These are phyloP conservation scores for Neodon shergylaensis DNA, from an alignment of 2,113 vertebrate species.

Conservation along the genomic window DNA sequence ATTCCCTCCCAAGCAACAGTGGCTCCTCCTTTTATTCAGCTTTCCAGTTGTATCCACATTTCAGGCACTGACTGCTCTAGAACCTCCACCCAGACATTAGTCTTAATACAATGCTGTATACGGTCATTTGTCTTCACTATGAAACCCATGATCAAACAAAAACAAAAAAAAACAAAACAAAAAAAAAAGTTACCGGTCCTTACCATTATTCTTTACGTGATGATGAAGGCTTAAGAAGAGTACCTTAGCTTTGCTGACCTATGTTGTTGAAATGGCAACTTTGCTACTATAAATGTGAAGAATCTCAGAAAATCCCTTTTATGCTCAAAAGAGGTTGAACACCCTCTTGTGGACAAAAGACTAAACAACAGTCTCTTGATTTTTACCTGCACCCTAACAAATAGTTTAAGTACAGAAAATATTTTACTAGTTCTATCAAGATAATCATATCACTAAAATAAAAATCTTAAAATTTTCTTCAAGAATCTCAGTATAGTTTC, in stretches of 20 bases:
- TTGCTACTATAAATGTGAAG: not conserved
- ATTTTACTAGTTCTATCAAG: slow-evolving; percentile 47
- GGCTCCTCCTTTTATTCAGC: slow-evolving; percentile 12
- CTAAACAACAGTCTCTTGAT: slow-evolving; percentile 49
- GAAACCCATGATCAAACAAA: not conserved
- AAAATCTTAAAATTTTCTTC: slow-evolving; percentile 58
- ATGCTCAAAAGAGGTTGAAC: not conserved
- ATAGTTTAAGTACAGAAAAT: slow-evolving; percentile 38
- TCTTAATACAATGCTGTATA: slow-evolving; percentile 13
- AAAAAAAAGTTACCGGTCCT: not conserved
- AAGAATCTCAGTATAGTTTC: slow-evolving; percentile 52
- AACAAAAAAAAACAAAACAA: too few relatives aligned
- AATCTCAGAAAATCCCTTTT: slow-evolving; percentile 33
- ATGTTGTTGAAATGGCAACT: not conserved
- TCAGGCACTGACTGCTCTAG: slow-evolving; percentile 14
- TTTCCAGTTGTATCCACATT: slow-evolving; percentile 12
- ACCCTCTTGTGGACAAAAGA: slow-evolving; percentile 51
- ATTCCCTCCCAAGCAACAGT: not conserved
- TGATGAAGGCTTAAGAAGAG: slow-evolving; percentile 32
- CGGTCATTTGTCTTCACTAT: not conserved
- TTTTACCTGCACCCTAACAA: slow-evolving; percentile 29
- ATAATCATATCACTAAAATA: slow-evolving; percentile 37
- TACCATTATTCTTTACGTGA: slow-evolving; percentile 24
- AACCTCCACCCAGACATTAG: slow-evolving; percentile 20
- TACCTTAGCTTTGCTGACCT: not conserved